Evolutionary conservation across 2,888 invertebrate genomes (phyloP).

Genomic region (Ormyrus labotus): DNA sequence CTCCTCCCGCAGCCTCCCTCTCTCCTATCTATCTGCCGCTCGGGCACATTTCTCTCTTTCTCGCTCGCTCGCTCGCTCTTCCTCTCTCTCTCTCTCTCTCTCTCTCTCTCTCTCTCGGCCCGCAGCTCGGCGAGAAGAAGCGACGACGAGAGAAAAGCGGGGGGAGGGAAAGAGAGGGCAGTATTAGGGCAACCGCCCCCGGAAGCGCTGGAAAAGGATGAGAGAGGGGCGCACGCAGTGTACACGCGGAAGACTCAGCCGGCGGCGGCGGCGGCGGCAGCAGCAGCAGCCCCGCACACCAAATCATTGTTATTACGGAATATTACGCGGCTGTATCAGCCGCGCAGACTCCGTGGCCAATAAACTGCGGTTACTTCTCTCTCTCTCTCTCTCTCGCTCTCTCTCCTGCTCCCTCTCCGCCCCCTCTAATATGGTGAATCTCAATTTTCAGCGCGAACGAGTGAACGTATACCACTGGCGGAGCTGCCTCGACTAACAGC

Average conservation of each 20-base stretch:
- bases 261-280: slow-evolving; percentile 60
- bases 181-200: slow-evolving; percentile 22
- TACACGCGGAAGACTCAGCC: slow-evolving; percentile 65
- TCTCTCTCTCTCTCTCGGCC: slow-evolving; percentile 58
- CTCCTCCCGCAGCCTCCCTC: slow-evolving; percentile 56
- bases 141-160: neutral
- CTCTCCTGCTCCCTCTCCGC: neutral
- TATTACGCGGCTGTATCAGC: slow-evolving; percentile 73
- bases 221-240: slow-evolving; percentile 33
- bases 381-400: slow-evolving; percentile 14
- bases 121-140: slow-evolving; percentile 25
- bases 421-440: slow-evolving; percentile 71
- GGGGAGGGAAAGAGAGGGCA: slow-evolving; percentile 28
- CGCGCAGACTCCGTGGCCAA: slow-evolving; percentile 71
- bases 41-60: slow-evolving; percentile 46
- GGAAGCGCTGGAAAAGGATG: slow-evolving; percentile 41
- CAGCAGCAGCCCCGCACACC: slow-evolving; percentile 68
- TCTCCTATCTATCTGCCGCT: slow-evolving; percentile 6
- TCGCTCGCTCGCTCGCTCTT: slow-evolving; percentile 57
- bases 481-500: slow-evolving; percentile 45
- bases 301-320: slow-evolving; percentile 75
- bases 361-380: slow-evolving; percentile 72
- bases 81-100: slow-evolving; percentile 54
- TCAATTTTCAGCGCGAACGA: slow-evolving; percentile 69
- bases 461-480: slow-evolving; percentile 50